Evolutionary conservation across 2,113 vertebrate species (phyloP).

Genomic region (Dipodomys spectabilis): DNA sequence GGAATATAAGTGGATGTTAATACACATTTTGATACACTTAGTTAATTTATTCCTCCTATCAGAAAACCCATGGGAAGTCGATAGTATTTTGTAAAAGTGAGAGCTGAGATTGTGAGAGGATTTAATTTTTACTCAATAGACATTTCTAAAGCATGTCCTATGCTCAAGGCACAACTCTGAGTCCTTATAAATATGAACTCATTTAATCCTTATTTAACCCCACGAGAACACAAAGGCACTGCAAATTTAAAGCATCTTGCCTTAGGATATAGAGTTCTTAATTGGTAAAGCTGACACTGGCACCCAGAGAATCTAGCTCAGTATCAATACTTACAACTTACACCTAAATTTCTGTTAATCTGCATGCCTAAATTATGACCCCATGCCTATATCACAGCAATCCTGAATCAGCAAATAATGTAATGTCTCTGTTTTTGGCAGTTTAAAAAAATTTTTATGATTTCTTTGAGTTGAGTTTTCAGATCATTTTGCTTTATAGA

Average conservation of each 20-base stretch:
- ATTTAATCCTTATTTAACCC: slow-evolving; percentile 3
- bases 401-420: neutral
- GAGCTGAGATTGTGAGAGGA: neutral
- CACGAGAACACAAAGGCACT: neutral
- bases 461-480: neutral
- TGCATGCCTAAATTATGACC: neutral
- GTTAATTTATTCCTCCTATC: neutral
- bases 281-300: neutral
- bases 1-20: neutral
- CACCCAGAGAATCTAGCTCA: neutral
- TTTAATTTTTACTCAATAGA: neutral
- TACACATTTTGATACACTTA: neutral
- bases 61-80: neutral
- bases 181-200: neutral
- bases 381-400: neutral
- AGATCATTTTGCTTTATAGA: slow-evolving; percentile 4
- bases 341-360: neutral
- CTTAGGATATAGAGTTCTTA: neutral
- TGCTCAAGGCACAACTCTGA: neutral
- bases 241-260: neutral
- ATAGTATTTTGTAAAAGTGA: slow-evolving; percentile 24
- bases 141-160: neutral
- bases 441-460: neutral
- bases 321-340: neutral
- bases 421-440: neutral